A percentile compares a stretch with the other conserved stretches of the same genome.
These are phyloP conservation scores for Nomada ferruginata DNA, from an alignment of 2,888 invertebrate genomes.

Conservation along the genomic window DNA sequence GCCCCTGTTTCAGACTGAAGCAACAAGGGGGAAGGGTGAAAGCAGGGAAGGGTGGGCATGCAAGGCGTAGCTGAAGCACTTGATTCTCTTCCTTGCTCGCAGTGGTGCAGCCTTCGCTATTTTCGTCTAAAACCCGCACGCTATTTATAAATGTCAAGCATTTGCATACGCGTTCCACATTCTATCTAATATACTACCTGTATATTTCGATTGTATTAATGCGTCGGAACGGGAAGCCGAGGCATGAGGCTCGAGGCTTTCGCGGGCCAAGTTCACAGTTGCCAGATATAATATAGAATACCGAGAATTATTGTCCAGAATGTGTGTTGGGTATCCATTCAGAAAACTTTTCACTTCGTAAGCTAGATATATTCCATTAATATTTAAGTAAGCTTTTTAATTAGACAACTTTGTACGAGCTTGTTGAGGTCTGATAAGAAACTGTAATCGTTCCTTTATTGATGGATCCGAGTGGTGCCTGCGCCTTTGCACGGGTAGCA, in stretches of 20 bases:
- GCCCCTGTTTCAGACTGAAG: background rate
- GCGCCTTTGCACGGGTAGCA: slow-evolving; percentile 43
- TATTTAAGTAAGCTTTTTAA: no score
- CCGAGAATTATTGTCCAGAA: background rate
- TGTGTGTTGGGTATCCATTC: no score
- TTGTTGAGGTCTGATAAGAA: no score
- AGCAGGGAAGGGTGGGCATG: slow-evolving; percentile 1
- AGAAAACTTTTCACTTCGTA: no score
- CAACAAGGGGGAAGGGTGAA: slow-evolving; percentile 37
- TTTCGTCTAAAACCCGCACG: slow-evolving; percentile 26
- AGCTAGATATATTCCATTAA: no score
- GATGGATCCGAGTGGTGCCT: slow-evolving; percentile 14
- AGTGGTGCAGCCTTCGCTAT: slow-evolving; percentile 36
- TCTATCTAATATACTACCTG: background rate
- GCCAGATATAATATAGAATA: background rate
- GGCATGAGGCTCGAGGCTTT: background rate
- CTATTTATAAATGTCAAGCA: slow-evolving; percentile 43
- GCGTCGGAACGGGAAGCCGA: background rate
- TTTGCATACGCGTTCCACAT: slow-evolving; percentile 25
- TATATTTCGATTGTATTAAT: slow-evolving; percentile 16
- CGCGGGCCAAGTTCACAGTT: background rate
- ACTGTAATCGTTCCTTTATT: background rate
- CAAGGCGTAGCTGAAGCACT: slow-evolving; percentile 38
- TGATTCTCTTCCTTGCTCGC: slow-evolving; percentile 5
- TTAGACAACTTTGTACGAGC: no score